Evolutionary conservation across 2,888 invertebrate genomes (phyloP).

Genomic region (Leptopilina syphax): DNA sequence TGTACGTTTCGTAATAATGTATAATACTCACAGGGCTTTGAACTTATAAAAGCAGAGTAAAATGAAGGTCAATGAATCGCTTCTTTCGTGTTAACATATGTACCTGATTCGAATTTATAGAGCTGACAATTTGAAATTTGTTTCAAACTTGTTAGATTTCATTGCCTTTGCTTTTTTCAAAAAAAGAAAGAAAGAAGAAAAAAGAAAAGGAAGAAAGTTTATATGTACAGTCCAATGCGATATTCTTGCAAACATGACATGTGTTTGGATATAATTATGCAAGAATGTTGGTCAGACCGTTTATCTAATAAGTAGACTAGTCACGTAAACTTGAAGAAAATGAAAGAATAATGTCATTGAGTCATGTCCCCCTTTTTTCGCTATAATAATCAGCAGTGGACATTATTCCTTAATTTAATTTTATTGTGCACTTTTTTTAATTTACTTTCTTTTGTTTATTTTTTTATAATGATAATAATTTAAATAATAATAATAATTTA

Average conservation of each 20-base stretch:
- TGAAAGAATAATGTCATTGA: constrained; percentile 24
- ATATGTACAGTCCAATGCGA: neutral
- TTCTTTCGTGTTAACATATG: neutral
- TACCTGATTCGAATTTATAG: neutral
- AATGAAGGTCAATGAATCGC: constrained; percentile 16
- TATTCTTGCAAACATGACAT: constrained; percentile 4
- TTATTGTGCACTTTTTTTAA: neutral
- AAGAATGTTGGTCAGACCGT: constrained; percentile 35
- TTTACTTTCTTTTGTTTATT: no score
- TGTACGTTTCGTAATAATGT: constrained; percentile 12
- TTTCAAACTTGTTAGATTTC: no score
- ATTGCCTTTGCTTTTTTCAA: no score
- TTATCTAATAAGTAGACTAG: constrained; percentile 36
- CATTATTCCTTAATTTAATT: neutral
- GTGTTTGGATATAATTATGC: constrained; percentile 21
- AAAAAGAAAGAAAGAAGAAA: no score
- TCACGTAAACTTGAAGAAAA: constrained; percentile 30
- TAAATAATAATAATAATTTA: no score
- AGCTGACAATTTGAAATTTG: neutral
- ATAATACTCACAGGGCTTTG: neutral
- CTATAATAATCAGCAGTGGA: neutral
- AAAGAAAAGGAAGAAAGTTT: no score
- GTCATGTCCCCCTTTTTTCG: neutral
- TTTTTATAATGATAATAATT: no score
- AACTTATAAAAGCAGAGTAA: constrained; percentile 1